Evolutionary conservation across 2,113 vertebrate species (phyloP), one percentile per base, ranked within the genome.

Genomic region (Thunnus thynnus): DNA sequence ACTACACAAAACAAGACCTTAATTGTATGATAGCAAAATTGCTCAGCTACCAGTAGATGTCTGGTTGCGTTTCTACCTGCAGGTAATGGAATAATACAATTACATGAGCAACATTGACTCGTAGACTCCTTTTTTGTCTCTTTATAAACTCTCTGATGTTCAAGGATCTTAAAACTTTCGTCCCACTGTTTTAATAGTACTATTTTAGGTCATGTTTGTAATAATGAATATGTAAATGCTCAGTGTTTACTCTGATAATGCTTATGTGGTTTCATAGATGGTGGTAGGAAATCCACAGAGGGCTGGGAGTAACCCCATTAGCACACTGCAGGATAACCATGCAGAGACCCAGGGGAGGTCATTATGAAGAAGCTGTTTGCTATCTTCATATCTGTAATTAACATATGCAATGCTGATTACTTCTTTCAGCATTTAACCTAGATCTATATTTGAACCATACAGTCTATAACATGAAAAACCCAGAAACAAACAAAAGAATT

Each of bases 301-400:
- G 81, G 74, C 63, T 82, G 54, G 74, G 86, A 90, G 76, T 83
- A 92, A 86, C 89, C 90, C 92, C 84, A 89, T 93, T 92, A 92
- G 83, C 71, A 75, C 88, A 55, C 70, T 75, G 79, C 89, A 76
- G 85, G 80, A 92, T 78, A 88, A 93, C 82, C 85, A 76, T 61
- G 73, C 78, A 30, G 57, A 69, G 82, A 57, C 93, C 86, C 93
- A 87, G 36, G 91, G 93, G 93, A 93, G 83, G 89, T 93, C 89
- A 94, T 94, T 94, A 94, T 84, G 76, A 86, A 86, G 85, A 61
- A 82, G 85, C 81, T 91, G 86, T 93, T 92, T 88, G 88, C 89
- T 88, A 76, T 88, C 86, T 86, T 85, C 86, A 91, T 67, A 82
- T 90, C 88, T 80, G 68, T 89, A 87, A 94, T 92, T 90, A 93